Evolutionary conservation across 2,113 vertebrate species (phyloP).

Genomic region (Leptosomus discolor): DNA sequence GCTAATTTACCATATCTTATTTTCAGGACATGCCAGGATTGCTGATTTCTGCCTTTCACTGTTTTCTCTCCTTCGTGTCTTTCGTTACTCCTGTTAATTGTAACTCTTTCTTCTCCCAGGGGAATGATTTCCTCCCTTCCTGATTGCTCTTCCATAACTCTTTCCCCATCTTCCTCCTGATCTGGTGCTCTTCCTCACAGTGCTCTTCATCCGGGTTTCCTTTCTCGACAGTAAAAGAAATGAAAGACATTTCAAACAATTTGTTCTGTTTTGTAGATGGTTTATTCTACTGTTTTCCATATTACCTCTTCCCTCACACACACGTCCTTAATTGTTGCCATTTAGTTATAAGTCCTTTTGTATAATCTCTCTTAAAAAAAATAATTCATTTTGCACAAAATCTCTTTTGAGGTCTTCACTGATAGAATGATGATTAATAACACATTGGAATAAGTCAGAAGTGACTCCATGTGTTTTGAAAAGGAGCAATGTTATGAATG

Average conservation of each 20-base stretch:
- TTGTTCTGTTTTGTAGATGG: not conserved
- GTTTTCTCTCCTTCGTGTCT: not conserved
- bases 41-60: not conserved
- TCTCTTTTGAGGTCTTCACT: not conserved
- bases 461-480: not conserved
- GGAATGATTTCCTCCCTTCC: not conserved
- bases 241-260: not conserved
- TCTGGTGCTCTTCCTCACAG: not conserved
- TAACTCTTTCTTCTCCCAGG: not conserved
- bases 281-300: not conserved
- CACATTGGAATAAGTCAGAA: not conserved
- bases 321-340: fast-evolving
- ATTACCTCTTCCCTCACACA: not conserved
- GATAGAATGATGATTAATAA: not conserved
- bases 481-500: not conserved
- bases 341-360: not conserved
- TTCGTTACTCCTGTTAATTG: not conserved
- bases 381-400: not conserved
- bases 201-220: not conserved
- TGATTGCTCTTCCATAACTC: not conserved
- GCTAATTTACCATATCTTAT: not conserved
- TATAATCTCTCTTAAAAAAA: not conserved
- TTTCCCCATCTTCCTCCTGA: not conserved
- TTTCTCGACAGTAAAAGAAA: not conserved
- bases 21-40: not conserved